These are phyloP conservation scores for Ciconia stormi DNA, from an alignment of 2,113 vertebrate genomes.

Conservation along the genomic window DNA sequence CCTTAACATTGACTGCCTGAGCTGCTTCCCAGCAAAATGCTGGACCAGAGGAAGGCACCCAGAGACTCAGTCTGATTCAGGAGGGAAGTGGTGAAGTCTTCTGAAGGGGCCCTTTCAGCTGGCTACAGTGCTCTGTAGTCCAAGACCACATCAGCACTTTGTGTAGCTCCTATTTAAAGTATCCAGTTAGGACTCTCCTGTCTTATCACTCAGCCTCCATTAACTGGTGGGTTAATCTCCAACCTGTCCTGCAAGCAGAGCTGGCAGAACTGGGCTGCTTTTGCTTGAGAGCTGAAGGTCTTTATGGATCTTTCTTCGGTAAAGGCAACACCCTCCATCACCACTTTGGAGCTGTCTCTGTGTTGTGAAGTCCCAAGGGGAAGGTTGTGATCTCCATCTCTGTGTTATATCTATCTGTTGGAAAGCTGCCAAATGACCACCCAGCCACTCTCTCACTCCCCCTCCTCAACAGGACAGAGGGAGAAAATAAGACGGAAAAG, in stretches of 20 bases:
- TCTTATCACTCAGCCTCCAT: not conserved
- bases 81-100: not conserved
- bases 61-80: not conserved
- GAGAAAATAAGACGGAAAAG: not conserved
- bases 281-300: not conserved
- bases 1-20: not conserved
- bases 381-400: not conserved
- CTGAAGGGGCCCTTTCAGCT: not conserved
- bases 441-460: rapidly evolving
- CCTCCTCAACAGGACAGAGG: not conserved
- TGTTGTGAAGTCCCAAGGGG: not conserved
- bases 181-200: not conserved
- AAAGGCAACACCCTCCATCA: not conserved
- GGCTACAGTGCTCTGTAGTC: not conserved
- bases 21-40: not conserved
- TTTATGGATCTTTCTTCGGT: not conserved
- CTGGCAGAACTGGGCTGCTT: not conserved
- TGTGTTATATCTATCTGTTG: rapidly evolving
- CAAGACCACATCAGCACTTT: not conserved
- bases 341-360: not conserved
- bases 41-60: not conserved
- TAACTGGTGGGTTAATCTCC: not conserved
- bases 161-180: not conserved
- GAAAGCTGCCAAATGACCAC: not conserved
- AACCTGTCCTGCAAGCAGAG: not conserved